Evolutionary conservation across 2,888 invertebrate species (phyloP), one percentile per base, ranked within the genome.

Genomic region (Argynnis bischoffii): DNA sequence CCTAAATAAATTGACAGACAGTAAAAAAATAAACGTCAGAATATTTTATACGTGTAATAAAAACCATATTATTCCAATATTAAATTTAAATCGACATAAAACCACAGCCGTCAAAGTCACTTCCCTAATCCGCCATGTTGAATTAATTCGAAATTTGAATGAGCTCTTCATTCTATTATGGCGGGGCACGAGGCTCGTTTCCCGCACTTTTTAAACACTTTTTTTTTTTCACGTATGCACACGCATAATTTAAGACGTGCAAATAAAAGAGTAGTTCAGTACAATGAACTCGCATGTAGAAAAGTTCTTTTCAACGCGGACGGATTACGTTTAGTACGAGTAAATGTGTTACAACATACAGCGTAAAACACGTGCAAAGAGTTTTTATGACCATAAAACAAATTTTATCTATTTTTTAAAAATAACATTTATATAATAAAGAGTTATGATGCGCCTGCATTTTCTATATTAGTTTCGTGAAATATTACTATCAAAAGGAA

Each of bases 101-200:
- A n/a, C 31, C 26, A 6, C 15, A 50, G 48, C 35, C 60, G 18
- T 18, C 16, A 26, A 31, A 64, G 46, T 53, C 18, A 59, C 65
- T 15, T 66, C 59, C 65, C 65, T 66, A 66, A 66, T 31, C 54
- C 31, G 65, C 65, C 65, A 59, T 75, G 72, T 69, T 72, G 69
- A 72, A 72, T 72, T 71, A 72, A 75, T 77, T 79, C 77, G 71
- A 79, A 77, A 76, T 80, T 79, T 75, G 76, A 79, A 79, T 77
- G 78, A 72, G 74, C 76, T 69, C 77, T 75, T 74, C 74, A 76
- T 74, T 76, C 75, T 72, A 77, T 78, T 79, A 79, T 77, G 76
- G 75, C 77, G 73, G 72, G 69, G 75, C 79, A 78, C 77, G 79
- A 74, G 35, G 76, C 79, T 76, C 78, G 76, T 80, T 81, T 81